Base-by-base conservation (phyloP, 2,888 invertebrate genomes). In the Nineta flava region DNA sequence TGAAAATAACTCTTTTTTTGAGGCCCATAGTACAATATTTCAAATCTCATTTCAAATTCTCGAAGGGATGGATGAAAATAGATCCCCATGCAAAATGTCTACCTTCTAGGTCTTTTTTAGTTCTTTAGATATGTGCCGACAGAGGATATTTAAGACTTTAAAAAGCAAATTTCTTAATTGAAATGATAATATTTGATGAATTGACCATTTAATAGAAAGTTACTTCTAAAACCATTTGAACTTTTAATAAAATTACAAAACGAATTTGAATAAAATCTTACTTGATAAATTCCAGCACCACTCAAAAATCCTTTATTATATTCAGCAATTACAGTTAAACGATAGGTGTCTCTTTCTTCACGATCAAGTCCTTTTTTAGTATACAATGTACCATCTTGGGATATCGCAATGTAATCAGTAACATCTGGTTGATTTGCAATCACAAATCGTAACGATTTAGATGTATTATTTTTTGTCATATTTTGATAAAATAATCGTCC, bases 381-480 rank as follows among this genome's bases (percentile, higher is more conserved):
- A 62, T 81, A 83, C n/a, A 90, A 73, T 1, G 83, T 81, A 26
- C 90, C 90, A 61, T 87, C 86, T 55, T 74, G 68, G 10, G 83
- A 82, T 34, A 90, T 83, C 31, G 81, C 78, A 55, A 90, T 86
- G 59, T 80, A 78, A 58, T 87, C 85, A 15, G 79, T 75, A 3
- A 87, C 80, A 62, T 90, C 88, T 58, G 84, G 81, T 59, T 86
- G 85, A 66, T 87, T 87, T 35, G 87, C 87, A 53, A 88, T 83
- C 17, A 85, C 74, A 57, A 85, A 88, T 54, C 77, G 74, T 41
- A 84, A 69, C 55, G 75, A 77, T 47, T 70, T 68, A n/a, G 60
- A 61, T 9, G 59, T 61, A 7, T 61, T 57, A 49, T 64, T 61
- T 31, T 53, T 53, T 52, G 65, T 70, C 46, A 66, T 65, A 56